phyloP scores from a whole-genome alignment of 2,888 invertebrate genomes.

The Elegia similella region DNA sequence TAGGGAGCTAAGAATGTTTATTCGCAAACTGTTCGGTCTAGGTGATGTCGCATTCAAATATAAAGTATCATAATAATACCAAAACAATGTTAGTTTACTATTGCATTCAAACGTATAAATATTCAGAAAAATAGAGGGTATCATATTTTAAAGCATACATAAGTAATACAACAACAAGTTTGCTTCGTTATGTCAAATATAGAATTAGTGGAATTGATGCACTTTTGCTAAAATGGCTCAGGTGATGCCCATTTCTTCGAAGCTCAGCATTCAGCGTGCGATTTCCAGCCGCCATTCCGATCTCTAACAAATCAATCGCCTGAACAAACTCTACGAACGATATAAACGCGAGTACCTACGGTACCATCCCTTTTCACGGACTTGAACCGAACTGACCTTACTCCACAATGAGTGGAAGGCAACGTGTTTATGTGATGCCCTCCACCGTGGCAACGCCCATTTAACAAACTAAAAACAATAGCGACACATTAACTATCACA shows the following conservation, averaged over 20 bases:
- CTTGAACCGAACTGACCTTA: slow-evolving; percentile 69
- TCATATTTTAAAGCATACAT: background rate
- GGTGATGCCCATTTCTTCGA: slow-evolving; percentile 20
- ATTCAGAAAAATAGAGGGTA: background rate
- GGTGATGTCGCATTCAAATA: background rate
- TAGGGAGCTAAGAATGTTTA: background rate
- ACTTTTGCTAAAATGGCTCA: background rate
- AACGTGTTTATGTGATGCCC: slow-evolving; percentile 75
- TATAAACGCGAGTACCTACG: slow-evolving; percentile 30
- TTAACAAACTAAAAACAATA: slow-evolving; percentile 76
- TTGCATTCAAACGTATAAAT: background rate
- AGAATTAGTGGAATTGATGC: background rate
- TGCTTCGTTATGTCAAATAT: background rate
- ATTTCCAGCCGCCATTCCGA: slow-evolving; percentile 46
- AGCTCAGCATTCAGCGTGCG: slow-evolving; percentile 49
- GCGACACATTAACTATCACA: slow-evolving; percentile 36
- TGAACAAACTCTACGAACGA: slow-evolving; percentile 27
- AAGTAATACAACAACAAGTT: background rate
- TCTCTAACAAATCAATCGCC: slow-evolving; percentile 31
- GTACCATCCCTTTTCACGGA: slow-evolving; percentile 31
- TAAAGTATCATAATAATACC: background rate
- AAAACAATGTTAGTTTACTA: background rate
- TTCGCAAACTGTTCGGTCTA: background rate
- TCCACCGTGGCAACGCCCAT: slow-evolving; percentile 78
- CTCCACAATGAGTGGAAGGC: slow-evolving; percentile 65